A percentile compares a stretch with the other conserved stretches of the same genome.
These are phyloP conservation scores for Tiphia femorata DNA, from an alignment of 2,888 invertebrate species.

Conservation along the genomic window DNA sequence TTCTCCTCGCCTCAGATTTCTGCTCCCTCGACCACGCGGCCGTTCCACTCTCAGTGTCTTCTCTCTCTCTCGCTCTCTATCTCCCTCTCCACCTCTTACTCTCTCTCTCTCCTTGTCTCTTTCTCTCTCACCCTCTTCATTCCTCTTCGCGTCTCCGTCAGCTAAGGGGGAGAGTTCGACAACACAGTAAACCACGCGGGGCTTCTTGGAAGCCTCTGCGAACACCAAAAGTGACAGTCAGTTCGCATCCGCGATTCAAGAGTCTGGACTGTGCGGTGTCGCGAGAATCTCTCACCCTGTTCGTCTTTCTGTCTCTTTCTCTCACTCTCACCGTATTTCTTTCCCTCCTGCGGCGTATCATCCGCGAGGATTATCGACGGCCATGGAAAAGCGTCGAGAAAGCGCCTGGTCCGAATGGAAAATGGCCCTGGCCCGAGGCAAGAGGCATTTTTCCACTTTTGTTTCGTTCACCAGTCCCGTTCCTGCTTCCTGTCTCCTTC, in stretches of 20 bases:
- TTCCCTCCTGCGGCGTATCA: background rate
- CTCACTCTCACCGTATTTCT: background rate
- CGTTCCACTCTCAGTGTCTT: too few species aligned
- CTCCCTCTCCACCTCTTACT: background rate
- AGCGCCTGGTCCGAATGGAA: background rate
- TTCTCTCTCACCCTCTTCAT: background rate
- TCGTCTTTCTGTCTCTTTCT: constrained; percentile 10
- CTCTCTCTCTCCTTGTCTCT: background rate
- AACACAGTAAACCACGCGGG: constrained; percentile 56
- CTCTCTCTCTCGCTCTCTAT: background rate
- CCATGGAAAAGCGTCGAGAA: background rate
- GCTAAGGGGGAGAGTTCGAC: constrained; percentile 63
- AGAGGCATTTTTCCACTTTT: constrained; percentile 19
- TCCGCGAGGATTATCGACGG: background rate
- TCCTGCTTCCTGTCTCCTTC: background rate
- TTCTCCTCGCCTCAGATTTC: too few species aligned
- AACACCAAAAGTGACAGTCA: constrained; percentile 55
- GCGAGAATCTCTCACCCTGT: too few species aligned
- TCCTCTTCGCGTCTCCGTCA: too few species aligned
- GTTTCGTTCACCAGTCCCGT: background rate
- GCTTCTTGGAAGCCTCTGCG: constrained; percentile 61
- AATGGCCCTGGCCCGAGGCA: constrained; percentile 44
- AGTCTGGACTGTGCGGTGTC: too few species aligned
- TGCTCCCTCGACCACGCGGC: too few species aligned
- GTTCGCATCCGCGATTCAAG: constrained; percentile 44